Evolutionary conservation across 2,888 invertebrate genomes (phyloP).

Genomic region (Chelonus formosanus): DNA sequence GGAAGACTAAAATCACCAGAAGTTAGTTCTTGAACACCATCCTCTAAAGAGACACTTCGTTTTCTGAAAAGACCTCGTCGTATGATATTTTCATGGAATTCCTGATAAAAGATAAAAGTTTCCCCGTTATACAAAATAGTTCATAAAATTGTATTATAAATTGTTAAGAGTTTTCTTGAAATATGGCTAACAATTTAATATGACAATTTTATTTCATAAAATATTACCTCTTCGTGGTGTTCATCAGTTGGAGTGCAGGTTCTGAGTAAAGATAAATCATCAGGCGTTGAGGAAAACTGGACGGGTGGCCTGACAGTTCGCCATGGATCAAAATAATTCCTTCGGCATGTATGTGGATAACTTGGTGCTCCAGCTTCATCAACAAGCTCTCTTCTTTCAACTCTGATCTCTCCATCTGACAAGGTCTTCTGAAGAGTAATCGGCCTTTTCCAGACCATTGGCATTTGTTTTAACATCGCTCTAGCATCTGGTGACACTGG

Average conservation of each 20-base stretch:
- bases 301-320: slow-evolving; percentile 56
- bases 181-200: no score
- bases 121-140: no score
- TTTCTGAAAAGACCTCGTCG: slow-evolving; percentile 80
- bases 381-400: slow-evolving; percentile 66
- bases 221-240: slow-evolving; percentile 57
- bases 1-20: slow-evolving; percentile 63
- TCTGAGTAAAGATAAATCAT: slow-evolving; percentile 59
- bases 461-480: slow-evolving; percentile 56
- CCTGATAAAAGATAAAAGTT: slow-evolving; percentile 61
- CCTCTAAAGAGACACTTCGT: slow-evolving; percentile 78
- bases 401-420: slow-evolving; percentile 80
- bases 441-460: slow-evolving; percentile 63
- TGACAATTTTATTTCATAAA: slow-evolving; percentile 7
- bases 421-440: slow-evolving; percentile 76
- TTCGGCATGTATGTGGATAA: slow-evolving; percentile 62
- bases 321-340: slow-evolving; percentile 62
- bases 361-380: slow-evolving; percentile 64
- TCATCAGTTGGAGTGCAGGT: slow-evolving; percentile 53
- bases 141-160: no score
- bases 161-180: no score
- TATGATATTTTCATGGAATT: slow-evolving; percentile 83
- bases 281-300: slow-evolving; percentile 63
- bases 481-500: slow-evolving; percentile 74
- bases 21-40: slow-evolving; percentile 64